Conservation (phyloP, 2,113 vertebrate species). For the Malurus elegans region DNA sequence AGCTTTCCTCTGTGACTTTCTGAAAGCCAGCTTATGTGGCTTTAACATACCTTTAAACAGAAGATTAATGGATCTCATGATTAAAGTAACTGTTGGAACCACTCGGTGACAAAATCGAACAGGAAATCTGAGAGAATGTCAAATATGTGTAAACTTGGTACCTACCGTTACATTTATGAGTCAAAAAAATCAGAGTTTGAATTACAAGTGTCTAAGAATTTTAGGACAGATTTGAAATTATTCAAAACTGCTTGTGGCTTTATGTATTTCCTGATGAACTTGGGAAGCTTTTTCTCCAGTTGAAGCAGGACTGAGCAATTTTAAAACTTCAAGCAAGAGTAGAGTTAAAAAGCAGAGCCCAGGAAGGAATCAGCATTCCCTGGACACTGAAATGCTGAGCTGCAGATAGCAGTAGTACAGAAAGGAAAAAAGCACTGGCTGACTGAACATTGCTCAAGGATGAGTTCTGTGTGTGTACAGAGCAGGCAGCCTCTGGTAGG, state of each 20-base stretch:
- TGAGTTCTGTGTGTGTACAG: fast-evolving
- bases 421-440: not conserved
- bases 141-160: not conserved
- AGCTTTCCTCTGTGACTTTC: not conserved
- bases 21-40: slow-evolving; percentile 31
- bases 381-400: not conserved
- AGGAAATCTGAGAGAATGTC: not conserved
- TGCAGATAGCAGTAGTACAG: not conserved
- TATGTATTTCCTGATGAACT: not conserved
- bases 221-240: not conserved
- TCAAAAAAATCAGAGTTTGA: not conserved
- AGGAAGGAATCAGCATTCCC: not conserved
- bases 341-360: not conserved
- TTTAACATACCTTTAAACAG: slow-evolving; percentile 31
- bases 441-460: not conserved
- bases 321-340: not conserved
- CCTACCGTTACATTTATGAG: not conserved
- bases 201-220: not conserved
- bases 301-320: not conserved
- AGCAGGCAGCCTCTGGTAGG: not conserved
- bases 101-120: not conserved
- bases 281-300: not conserved
- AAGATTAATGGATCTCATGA: slow-evolving; percentile 8
- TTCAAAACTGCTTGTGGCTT: not conserved
- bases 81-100: not conserved